Conservation (phyloP, 2,113 vertebrate species). For the Cyprinodon brontotheroides region DNA sequence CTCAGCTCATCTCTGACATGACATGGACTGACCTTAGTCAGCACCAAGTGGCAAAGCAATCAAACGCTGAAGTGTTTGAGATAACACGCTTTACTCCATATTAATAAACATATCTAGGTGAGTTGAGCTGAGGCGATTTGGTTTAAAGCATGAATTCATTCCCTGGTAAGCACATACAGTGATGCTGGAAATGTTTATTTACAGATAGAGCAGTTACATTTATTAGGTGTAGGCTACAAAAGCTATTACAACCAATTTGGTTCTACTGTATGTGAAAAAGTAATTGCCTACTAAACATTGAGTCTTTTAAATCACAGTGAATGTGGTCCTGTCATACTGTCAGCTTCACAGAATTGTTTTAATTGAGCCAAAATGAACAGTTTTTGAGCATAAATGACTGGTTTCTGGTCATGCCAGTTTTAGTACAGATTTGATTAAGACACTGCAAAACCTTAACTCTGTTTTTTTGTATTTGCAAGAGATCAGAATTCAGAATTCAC, state of each 20-base stretch:
- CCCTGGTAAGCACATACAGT: background rate
- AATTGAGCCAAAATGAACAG: background rate
- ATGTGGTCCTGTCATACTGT: background rate
- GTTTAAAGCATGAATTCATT: conserved; percentile 25
- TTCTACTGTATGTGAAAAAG: no score
- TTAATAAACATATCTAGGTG: conserved; percentile 27
- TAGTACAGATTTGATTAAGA: background rate
- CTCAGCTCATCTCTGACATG: conserved; percentile 23
- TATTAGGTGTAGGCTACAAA: background rate
- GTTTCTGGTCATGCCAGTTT: background rate
- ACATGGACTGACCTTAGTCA: conserved; percentile 21
- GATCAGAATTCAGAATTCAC: background rate
- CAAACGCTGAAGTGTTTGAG: conserved; percentile 27
- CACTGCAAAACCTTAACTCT: background rate
- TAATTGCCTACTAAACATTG: background rate
- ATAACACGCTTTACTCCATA: conserved; percentile 25
- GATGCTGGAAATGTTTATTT: no score
- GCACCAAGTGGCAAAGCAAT: conserved; percentile 1
- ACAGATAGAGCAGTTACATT: background rate
- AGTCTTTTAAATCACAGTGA: no score
- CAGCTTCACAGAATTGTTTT: background rate
- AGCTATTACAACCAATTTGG: background rate
- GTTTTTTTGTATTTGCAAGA: background rate
- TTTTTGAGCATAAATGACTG: background rate
- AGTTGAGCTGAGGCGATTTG: conserved; percentile 20